Evolutionary conservation across 2,113 vertebrate species (phyloP).

Genomic region (Lepus americanus): DNA sequence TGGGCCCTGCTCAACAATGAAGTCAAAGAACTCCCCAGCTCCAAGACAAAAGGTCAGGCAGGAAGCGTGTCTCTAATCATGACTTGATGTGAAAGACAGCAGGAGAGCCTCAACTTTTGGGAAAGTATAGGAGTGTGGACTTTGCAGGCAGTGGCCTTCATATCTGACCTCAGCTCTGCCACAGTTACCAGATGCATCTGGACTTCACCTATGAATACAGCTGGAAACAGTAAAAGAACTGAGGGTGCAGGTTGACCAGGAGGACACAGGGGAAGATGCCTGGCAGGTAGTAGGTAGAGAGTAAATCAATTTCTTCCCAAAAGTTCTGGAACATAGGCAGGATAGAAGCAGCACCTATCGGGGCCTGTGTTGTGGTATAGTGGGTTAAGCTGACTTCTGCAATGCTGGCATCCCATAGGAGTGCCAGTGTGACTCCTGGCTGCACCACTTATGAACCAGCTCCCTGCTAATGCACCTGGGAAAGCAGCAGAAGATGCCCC

Average conservation of each 20-base stretch:
- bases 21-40: constrained; percentile 80
- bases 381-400: too few species aligned
- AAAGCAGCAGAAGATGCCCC: too few species aligned
- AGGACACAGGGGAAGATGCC: background rate
- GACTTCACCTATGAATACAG: background rate
- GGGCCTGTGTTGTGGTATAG: too few species aligned
- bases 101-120: background rate
- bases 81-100: accelerated
- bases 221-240: background rate
- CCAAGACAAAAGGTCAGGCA: constrained; percentile 59
- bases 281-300: background rate
- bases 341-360: background rate
- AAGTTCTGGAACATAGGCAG: background rate
- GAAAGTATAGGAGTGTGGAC: accelerated
- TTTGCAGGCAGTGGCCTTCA: background rate
- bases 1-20: constrained; percentile 72
- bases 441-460: too few species aligned
- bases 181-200: background rate
- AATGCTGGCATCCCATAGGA: too few species aligned
- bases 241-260: accelerated
- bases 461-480: too few species aligned
- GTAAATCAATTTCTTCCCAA: background rate
- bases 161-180: too few species aligned
- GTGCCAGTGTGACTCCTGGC: too few species aligned
- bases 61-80: constrained; percentile 18